Evolutionary conservation across 2,888 invertebrate genomes (phyloP), one percentile per base, ranked within the genome.

Genomic region (Phyllotreta cruciferae): DNA sequence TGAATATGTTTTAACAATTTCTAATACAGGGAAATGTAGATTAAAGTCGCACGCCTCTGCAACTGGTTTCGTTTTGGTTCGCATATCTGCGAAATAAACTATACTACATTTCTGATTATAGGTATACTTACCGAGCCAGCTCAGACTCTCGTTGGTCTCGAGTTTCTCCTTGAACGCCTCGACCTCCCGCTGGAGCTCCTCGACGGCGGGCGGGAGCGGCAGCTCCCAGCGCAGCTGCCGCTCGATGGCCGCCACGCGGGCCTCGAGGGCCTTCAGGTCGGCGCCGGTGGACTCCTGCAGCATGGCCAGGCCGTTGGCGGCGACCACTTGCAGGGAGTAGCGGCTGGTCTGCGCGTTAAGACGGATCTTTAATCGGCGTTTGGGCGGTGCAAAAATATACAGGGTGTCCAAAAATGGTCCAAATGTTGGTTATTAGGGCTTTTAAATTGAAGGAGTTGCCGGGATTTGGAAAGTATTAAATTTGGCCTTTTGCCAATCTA

Each of bases 81-180:
- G n/a, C n/a, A n/a, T n/a, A n/a, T n/a, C n/a, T n/a, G n/a, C n/a
- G n/a, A n/a, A n/a, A n/a, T n/a, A n/a, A n/a, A n/a, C n/a, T n/a
- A n/a, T n/a, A n/a, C n/a, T n/a, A n/a, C n/a, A n/a, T n/a, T n/a
- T n/a, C n/a, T n/a, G n/a, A n/a, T n/a, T n/a, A n/a, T n/a, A n/a
- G n/a, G n/a, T n/a, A n/a, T n/a, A 74, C 83, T 83, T 77, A 87
- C 87, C 86, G 68, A 87, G 81, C 87, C 87, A 87, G 78, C 85
- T 86, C 71, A 87, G 83, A 75, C 85, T 85, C 74, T 87, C 86
- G 60, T 85, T 84, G 24, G 85, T 86, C 75, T 88, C 87, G 70
- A 88, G 80, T 75, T 86, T 86, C 72, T 83, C 82, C 72, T 85
- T 81, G 75, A 88, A 85, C 44, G 81, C 82, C 70, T 86, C 85